Conservation (phyloP, 1,140 invertebrate species). For the Anastrepha obliqua region DNA sequence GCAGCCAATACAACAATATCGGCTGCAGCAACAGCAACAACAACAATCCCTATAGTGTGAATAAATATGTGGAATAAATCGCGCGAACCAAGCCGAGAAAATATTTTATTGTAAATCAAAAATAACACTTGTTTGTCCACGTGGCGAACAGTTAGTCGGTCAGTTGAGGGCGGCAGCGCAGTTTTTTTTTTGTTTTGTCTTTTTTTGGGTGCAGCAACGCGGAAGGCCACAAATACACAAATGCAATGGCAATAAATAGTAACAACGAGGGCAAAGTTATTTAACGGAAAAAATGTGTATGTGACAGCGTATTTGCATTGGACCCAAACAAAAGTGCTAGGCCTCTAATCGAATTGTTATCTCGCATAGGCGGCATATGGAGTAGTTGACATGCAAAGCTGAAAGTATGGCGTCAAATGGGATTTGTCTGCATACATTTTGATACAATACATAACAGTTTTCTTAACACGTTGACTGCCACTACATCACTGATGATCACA, state of each 20-base stretch:
- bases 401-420: too few relatives aligned
- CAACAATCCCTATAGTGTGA: not conserved
- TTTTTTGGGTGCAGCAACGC: slow-evolving; percentile 1
- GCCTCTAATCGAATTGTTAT: too few relatives aligned
- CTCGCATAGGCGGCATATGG: too few relatives aligned
- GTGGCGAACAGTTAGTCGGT: not conserved
- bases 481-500: too few relatives aligned
- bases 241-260: not conserved
- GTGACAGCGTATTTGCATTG: not conserved
- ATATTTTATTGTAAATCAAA: slow-evolving; percentile 38
- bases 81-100: slow-evolving; percentile 9
- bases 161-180: not conserved
- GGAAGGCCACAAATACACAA: not conserved
- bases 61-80: slow-evolving; percentile 39
- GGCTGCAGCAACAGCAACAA: slow-evolving; percentile 1
- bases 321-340: too few relatives aligned
- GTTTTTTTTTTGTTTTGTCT: not conserved
- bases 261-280: not conserved
- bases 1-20: slow-evolving; percentile 1
- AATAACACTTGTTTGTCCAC: not conserved
- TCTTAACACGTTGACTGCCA: too few relatives aligned
- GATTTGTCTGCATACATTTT: too few relatives aligned
- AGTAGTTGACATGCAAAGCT: too few relatives aligned
- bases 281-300: not conserved
- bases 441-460: too few relatives aligned